These are phyloP conservation scores for Toxostoma redivivum DNA, from an alignment of 2,113 vertebrate genomes.

Conservation along the genomic window DNA sequence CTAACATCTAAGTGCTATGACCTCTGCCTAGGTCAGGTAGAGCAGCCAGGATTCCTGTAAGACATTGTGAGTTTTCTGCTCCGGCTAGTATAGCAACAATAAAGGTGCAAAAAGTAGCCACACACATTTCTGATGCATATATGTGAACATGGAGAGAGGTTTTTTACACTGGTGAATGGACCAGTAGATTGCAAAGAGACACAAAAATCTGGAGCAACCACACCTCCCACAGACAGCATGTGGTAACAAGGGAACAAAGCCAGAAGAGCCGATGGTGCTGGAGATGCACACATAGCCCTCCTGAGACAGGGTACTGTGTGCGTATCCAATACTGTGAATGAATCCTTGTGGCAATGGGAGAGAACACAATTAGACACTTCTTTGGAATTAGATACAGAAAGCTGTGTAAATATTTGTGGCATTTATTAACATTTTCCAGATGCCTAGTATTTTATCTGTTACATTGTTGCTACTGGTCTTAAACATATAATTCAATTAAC, in stretches of 20 bases:
- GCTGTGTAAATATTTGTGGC: background rate
- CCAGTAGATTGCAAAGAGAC: background rate
- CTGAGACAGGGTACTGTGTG: accelerated
- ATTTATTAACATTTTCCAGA: background rate
- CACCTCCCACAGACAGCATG: background rate
- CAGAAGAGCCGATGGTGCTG: background rate
- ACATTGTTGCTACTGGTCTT: background rate
- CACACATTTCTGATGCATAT: background rate
- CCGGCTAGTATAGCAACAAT: background rate
- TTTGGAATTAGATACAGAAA: background rate
- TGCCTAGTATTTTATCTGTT: accelerated
- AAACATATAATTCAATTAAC: background rate
- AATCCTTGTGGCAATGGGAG: background rate
- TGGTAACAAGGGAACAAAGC: background rate
- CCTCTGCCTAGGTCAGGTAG: background rate
- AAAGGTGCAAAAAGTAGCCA: background rate
- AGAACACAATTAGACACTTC: background rate
- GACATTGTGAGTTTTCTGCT: background rate
- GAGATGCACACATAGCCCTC: background rate
- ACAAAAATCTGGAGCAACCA: background rate
- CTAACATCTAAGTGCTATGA: background rate
- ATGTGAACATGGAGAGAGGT: background rate
- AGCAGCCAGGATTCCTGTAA: background rate
- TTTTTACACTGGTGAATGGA: background rate
- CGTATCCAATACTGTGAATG: accelerated